A percentile compares a stretch with the other conserved stretches of the same genome.
These are phyloP conservation scores for Neoaliturus tenellus DNA, from an alignment of 2,888 invertebrate species.

Conservation along the genomic window DNA sequence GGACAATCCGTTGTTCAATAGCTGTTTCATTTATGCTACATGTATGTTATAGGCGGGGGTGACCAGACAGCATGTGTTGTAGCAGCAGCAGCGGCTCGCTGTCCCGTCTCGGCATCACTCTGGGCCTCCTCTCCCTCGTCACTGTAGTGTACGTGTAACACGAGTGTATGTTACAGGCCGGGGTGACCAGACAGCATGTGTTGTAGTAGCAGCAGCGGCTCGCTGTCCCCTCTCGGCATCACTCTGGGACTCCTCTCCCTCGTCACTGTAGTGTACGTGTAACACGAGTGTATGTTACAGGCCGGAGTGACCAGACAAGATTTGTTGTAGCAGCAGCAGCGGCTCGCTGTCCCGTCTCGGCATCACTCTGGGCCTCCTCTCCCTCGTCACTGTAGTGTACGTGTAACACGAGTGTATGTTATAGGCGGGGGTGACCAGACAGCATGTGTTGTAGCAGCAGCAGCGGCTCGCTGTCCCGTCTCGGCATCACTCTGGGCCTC, in stretches of 20 bases:
- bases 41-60: not conserved
- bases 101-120: conserved; percentile 73
- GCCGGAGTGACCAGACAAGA: not conserved
- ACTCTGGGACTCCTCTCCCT: conserved; percentile 72
- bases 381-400: conserved; percentile 71
- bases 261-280: not conserved
- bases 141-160: conserved; percentile 69
- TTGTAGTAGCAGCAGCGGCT: conserved; percentile 42
- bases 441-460: conserved; percentile 52
- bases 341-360: conserved; percentile 71
- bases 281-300: conserved; percentile 3
- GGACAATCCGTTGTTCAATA: too few relatives aligned
- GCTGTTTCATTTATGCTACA: too few relatives aligned
- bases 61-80: conserved; percentile 31
- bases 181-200: conserved; percentile 18
- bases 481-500: conserved; percentile 73
- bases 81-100: conserved; percentile 53
- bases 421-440: not conserved
- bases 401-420: not conserved
- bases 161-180: not conserved
- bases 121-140: conserved; percentile 72
- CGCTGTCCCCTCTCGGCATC: conserved; percentile 72
- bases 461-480: conserved; percentile 69
- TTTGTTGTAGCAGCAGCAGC: conserved; percentile 52
- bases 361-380: conserved; percentile 72